Evolutionary conservation across 1,140 invertebrate species (phyloP).

Genomic region (Camponotus vicinus): DNA sequence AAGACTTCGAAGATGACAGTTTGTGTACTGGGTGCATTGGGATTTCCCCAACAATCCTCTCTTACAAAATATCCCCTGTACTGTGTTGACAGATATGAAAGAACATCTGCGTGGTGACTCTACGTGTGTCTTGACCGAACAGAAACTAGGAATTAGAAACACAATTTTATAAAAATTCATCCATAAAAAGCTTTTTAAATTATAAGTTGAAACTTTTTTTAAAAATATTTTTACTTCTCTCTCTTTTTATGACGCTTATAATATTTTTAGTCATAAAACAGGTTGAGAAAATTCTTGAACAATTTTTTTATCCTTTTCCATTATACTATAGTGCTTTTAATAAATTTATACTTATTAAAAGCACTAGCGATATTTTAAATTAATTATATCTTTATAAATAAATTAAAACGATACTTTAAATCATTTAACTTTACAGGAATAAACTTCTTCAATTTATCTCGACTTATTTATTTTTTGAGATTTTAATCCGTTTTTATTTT

Average conservation of each 20-base stretch:
- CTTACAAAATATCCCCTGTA: background rate
- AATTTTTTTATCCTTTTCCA: background rate
- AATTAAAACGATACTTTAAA: too few relatives aligned
- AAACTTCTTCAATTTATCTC: background rate
- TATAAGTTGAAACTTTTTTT: background rate
- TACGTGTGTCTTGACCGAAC: background rate
- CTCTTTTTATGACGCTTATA: background rate
- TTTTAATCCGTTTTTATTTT: background rate
- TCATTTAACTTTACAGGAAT: too few relatives aligned
- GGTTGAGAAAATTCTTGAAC: background rate
- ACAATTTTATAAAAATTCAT: too few relatives aligned
- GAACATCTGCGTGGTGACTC: background rate
- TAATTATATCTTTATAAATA: too few relatives aligned
- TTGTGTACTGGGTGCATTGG: background rate
- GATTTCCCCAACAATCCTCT: slow-evolving; percentile 16
- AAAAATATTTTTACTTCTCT: background rate
- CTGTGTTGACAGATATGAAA: background rate
- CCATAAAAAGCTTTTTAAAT: background rate
- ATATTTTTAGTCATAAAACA: background rate
- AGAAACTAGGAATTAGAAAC: too few relatives aligned
- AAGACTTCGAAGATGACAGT: background rate
- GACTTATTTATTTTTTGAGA: background rate
- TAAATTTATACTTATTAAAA: too few relatives aligned
- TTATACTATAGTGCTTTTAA: background rate
- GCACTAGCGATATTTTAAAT: too few relatives aligned